Percentiles rank a stretch among this genome's conserved stretches.
Conservation (phyloP, 2,888 invertebrate species). For the Phytoseiulus persimilis region DNA sequence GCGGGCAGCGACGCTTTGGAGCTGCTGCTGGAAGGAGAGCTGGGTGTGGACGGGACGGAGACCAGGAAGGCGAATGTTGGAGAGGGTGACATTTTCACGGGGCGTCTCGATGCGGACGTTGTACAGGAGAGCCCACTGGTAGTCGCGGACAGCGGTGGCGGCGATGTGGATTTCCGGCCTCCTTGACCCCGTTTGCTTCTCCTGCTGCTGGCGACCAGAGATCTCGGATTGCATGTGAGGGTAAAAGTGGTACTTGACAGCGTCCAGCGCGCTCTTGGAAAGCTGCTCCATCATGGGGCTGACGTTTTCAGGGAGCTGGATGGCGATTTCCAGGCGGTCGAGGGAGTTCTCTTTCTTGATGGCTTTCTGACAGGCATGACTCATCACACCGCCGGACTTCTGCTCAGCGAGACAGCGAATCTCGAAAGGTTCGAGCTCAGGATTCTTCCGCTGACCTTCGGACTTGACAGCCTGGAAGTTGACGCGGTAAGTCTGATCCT, state of each 20-base stretch:
- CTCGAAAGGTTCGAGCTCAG: conserved; percentile 12
- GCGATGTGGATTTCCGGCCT: conserved; percentile 6
- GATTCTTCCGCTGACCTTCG: background rate
- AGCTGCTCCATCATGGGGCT: background rate
- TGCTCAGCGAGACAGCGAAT: conserved; percentile 30
- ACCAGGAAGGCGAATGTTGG: conserved; percentile 16
- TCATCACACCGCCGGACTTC: background rate
- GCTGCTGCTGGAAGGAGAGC: conserved; percentile 20
- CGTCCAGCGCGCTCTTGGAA: background rate
- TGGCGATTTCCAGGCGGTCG: conserved; percentile 13
- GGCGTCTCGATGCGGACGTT: conserved; percentile 32
- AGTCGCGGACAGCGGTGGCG: conserved; percentile 6
- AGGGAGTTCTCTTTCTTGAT: conserved; percentile 18
- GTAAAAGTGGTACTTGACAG: background rate
- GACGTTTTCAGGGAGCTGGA: conserved; percentile 16
- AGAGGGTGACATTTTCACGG: conserved; percentile 18
- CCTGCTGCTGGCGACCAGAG: background rate
- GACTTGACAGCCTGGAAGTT: conserved; percentile 30
- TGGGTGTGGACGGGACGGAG: conserved; percentile 20
- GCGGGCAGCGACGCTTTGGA: background rate
- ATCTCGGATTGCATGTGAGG: conserved; percentile 8
- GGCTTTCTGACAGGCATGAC: conserved; percentile 8
- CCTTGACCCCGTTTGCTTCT: too few species aligned
- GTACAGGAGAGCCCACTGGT: conserved; percentile 8
- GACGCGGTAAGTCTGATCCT: conserved; percentile 25